Evolutionary conservation across 1,140 invertebrate genomes (phyloP).

Genomic region (Diachasmimorpha longicaudata): DNA sequence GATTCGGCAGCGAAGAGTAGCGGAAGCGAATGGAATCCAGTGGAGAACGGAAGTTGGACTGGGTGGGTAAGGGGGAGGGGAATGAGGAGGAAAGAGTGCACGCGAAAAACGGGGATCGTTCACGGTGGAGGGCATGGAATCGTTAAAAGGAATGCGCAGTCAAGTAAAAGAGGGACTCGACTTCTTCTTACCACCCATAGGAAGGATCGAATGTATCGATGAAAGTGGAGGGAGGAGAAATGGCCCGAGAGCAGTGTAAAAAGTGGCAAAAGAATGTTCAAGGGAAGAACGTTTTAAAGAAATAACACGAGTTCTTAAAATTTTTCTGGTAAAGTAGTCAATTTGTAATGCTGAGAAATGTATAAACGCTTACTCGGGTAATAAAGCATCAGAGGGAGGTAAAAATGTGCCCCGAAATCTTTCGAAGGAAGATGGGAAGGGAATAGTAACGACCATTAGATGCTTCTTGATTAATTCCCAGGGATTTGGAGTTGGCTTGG

Average conservation of each 20-base stretch:
- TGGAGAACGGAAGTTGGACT: slow-evolving; percentile 35
- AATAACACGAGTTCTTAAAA: not conserved
- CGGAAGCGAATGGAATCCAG: slow-evolving; percentile 38
- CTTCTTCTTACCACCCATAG: not conserved
- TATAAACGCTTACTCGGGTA: slow-evolving; percentile 12
- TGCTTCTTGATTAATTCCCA: slow-evolving; percentile 28
- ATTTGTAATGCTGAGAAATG: not conserved
- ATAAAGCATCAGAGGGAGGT: not conserved
- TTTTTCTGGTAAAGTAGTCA: not conserved
- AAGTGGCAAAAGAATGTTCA: not conserved
- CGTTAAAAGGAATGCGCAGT: slow-evolving; percentile 60
- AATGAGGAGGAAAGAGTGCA: slow-evolving; percentile 36
- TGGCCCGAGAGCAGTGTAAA: not conserved
- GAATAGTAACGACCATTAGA: slow-evolving; percentile 12
- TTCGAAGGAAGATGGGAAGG: not conserved
- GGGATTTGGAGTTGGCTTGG: slow-evolving; percentile 6
- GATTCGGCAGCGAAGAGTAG: slow-evolving; percentile 32
- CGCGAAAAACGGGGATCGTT: slow-evolving; percentile 43
- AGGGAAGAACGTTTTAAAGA: not conserved
- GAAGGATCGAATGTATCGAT: slow-evolving; percentile 5
- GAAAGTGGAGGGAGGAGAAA: slow-evolving; percentile 2
- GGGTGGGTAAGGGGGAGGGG: slow-evolving; percentile 37
- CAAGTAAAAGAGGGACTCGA: slow-evolving; percentile 49
- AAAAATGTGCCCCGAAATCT: not conserved
- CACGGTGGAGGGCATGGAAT: slow-evolving; percentile 45